Base-by-base conservation (phyloP, 2,113 vertebrate species). In the Megaceryle maxima region DNA sequence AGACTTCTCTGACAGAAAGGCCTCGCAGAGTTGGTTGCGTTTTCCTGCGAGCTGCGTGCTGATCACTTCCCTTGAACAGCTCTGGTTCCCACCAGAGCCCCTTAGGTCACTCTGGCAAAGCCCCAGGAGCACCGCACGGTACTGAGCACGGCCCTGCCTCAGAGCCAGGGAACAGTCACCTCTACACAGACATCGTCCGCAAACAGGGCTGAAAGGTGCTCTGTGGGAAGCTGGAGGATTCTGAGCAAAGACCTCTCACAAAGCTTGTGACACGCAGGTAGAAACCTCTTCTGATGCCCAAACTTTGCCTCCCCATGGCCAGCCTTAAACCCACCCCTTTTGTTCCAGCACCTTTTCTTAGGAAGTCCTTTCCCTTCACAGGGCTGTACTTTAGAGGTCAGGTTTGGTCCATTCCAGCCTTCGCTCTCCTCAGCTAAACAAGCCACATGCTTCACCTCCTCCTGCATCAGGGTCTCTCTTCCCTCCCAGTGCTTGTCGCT, bases 381-480 rank as follows among this genome's bases (percentile, higher is more conserved):
- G 26, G 15, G n/a, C 25, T 20, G 50, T 16, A 31, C 41, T 66
- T 83, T 1, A 43, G 37, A 63, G 25, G n/a, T 33, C 37, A 48
- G 53, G 28, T 35, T 24, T 68, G 73, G 16, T 15, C 35, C 48
- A 17, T 7, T 28, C 10, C 68, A 63, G 63, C 31, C 48, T 35
- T 31, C 57, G 1, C 46, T 19, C 1, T 59, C 25, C 68, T 44
- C 22, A 55, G 67, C 51, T 63, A 4, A 59, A 55, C 24, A 55
- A 59, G 46, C 33, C 72, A 43, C 37, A 46, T 13, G 29, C 10
- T 53, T 18, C 22, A 9, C 41, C 31, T 37, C 70, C 53, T 59
- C 63, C 43, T 6, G 20, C 1, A 0, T 5, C 0, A 0, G 21
- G 37, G 9, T 48, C 77, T 55, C 77, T 7, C 4, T 13, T 68